These are phyloP conservation scores for Ifrita kowaldi DNA, from an alignment of 2,113 vertebrate species.

Conservation along the genomic window DNA sequence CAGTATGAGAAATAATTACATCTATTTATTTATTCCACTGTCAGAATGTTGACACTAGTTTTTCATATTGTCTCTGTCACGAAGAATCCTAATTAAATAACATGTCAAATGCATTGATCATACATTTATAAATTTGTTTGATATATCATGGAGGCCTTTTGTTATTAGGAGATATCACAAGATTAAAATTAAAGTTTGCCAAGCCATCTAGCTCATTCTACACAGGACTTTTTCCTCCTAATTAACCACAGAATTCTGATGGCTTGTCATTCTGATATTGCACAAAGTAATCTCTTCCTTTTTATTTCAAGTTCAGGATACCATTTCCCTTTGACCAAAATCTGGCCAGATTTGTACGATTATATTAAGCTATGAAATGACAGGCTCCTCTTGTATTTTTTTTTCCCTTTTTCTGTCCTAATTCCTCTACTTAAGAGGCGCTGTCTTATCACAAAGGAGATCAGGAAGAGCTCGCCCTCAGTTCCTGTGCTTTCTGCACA, in stretches of 20 bases:
- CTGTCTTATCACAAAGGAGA: neutral
- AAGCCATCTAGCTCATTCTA: constrained; percentile 48
- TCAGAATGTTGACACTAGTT: constrained; percentile 84
- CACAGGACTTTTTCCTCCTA: constrained; percentile 31
- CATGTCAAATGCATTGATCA: constrained; percentile 80
- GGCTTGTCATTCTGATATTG: constrained; percentile 63
- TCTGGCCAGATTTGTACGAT: constrained; percentile 18
- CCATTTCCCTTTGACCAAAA: neutral
- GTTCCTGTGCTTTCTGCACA: neutral
- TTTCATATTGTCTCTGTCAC: constrained; percentile 81
- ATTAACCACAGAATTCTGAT: constrained; percentile 67
- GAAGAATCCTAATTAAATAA: constrained; percentile 81
- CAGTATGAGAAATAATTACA: constrained; percentile 79
- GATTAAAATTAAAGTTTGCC: constrained; percentile 74
- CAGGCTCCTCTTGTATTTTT: neutral
- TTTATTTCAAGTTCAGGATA: neutral
- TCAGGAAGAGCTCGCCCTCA: neutral
- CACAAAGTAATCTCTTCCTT: constrained; percentile 55
- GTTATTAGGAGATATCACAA: constrained; percentile 60
- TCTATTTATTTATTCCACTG: constrained; percentile 86
- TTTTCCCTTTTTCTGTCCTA: neutral
- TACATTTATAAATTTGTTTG: constrained; percentile 68
- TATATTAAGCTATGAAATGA: constrained; percentile 21
- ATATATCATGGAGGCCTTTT: constrained; percentile 65
- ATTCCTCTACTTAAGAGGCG: constrained; percentile 1